Base-by-base conservation (phyloP, 2,113 vertebrate species). In the Coracopsis vasa region DNA sequence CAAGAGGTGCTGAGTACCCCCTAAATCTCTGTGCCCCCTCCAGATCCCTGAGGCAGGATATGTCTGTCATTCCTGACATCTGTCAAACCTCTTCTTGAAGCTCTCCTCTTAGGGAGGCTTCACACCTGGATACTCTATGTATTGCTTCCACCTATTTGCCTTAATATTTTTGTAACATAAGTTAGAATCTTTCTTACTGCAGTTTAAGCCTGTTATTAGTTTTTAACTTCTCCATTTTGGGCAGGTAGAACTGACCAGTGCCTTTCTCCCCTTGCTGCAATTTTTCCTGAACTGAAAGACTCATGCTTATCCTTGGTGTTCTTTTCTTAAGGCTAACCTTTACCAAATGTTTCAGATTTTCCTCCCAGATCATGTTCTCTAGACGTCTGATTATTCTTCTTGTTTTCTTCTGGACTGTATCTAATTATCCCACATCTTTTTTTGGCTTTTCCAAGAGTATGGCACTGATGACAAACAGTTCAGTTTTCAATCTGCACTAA, bases 401-500 rank as follows among this genome's bases (percentile, higher is more conserved):
- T 71, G 10, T 16, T 88, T 88, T 93, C 42, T 35, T 92, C 80
- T 83, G 45, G 35, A 64, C 65, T 92, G 50, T 74, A 64, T 91
- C 90, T 92, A 89, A 89, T 88, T 94, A 94, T 27, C 51, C 15
- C 9, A 25, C 37, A 17, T 85, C 33, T 73, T 72, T 84, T 88
- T 85, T 48, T 92, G n/a, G 33, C 50, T 80, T 92, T 92, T 88
- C 31, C 31, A 65, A 93, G 41, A 58, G 25, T 48, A 70, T 70
- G 33, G 42, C 54, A 91, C 42, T 84, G 80, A 78, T 89, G 86
- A 84, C 75, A 88, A 94, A 92, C 72, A 86, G 33, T 84, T 95
- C 27, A 5, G 33, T 33, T 91, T 94, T 96, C 37, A 95, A 89
- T 92, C 86, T 75, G 33, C 3, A 0, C 60, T 89, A 89, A 94